Conservation (phyloP, 2,113 vertebrate genomes). For the Anthoscopus minutus region DNA sequence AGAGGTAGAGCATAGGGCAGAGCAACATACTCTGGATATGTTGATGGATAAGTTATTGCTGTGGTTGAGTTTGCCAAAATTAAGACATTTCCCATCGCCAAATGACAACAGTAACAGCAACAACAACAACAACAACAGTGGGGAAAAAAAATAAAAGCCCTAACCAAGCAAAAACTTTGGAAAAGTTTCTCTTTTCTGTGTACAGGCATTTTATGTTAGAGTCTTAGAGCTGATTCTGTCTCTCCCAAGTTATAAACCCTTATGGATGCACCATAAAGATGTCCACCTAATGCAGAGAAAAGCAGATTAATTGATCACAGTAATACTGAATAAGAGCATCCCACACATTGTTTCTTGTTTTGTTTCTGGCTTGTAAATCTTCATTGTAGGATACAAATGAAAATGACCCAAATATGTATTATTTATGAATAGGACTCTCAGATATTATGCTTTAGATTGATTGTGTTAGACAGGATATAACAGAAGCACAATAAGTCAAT, state of each 20-base stretch:
- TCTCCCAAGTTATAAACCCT: conserved; percentile 61
- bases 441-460: conserved; percentile 58
- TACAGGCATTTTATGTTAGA: conserved; percentile 33
- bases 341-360: conserved; percentile 6
- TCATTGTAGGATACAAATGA: conserved; percentile 47
- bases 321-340: conserved; percentile 39
- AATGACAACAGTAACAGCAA: neutral
- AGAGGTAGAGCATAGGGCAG: neutral
- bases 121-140: neutral
- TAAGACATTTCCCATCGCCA: neutral
- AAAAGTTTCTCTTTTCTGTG: conserved; percentile 41
- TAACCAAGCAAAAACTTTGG: neutral
- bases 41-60: neutral
- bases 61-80: neutral
- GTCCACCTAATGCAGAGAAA: conserved; percentile 47
- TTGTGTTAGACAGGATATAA: conserved; percentile 56
- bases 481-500: conserved; percentile 41
- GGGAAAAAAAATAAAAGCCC: accelerated
- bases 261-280: conserved; percentile 47
- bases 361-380: conserved; percentile 60
- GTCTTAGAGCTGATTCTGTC: conserved; percentile 19
- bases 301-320: conserved; percentile 61
- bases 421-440: conserved; percentile 60
- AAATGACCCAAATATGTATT: conserved; percentile 52
- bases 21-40: neutral